Base-by-base conservation (phyloP, 2,888 invertebrate species). In the Protophormia terraenovae region DNA sequence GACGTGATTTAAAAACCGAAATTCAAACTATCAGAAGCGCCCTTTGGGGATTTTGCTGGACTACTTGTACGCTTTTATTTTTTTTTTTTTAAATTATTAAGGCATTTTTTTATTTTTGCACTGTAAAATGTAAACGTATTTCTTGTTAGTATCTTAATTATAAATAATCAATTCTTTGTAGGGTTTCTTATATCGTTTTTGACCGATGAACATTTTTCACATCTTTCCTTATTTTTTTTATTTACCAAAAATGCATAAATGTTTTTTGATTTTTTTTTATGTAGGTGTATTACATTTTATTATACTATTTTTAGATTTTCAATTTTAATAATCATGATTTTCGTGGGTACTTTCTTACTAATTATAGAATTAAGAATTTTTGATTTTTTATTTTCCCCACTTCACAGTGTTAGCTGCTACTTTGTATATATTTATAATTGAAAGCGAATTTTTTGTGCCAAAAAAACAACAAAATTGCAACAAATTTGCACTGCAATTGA, bases 321-420 rank as follows among this genome's bases (percentile, higher is more conserved):
- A 35, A 62, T 41, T 22, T 62, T 38, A 16, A 60, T 53, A 35
- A 35, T 53, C n/a, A 22, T 35, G 16, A 16, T 29, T 58, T 73
- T 47, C 22, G 62, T 62, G 62, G 38, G 29, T n/a, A 62, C 60
- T 35, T 8, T 47, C 6, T 62, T 73, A 22, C 27, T 60, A 73
- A 62, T 47, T 47, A 62, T 73, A 73, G 58, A 14, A 32, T 12
- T 72, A 72, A 41, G 53, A 35, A 19, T 35, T 50, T n/a, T 53
- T 24, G 14, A 53, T 62, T 73, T 73, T 60, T 29, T 58, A n/a
- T 29, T 32, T 19, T 60, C 8, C 5, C 6, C 55, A 32, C 32
- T 12, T 35, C 32, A 7, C 35, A 16, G 32, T 32, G 60, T 60
- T 50, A 22, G 32, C 19, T 12, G 12, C 27, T 27, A n/a, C n/a